Conservation (phyloP, 2,113 vertebrate species). For the Zootoca vivipara region DNA sequence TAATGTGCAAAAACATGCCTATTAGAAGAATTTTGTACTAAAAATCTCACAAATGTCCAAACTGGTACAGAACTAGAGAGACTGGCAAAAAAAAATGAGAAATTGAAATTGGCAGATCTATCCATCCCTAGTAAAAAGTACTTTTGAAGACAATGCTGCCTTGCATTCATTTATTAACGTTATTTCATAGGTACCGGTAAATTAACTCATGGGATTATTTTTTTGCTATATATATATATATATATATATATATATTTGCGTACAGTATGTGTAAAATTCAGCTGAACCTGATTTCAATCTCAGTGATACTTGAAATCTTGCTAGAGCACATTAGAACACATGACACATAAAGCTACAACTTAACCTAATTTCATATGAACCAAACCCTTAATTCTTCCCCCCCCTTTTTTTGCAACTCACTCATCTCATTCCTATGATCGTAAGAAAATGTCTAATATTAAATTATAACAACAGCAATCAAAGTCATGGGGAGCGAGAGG, state of each 20-base stretch:
- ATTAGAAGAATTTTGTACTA: too few species aligned
- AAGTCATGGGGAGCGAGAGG: slow-evolving; percentile 76
- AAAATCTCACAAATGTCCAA: neutral
- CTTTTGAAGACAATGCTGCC: neutral
- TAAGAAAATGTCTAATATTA: slow-evolving; percentile 70
- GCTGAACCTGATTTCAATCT: neutral
- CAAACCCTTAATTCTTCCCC: slow-evolving; percentile 51
- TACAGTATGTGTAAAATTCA: neutral
- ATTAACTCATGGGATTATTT: neutral
- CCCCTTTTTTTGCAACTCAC: slow-evolving; percentile 50
- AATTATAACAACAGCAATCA: slow-evolving; percentile 84
- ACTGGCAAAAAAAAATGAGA: too few species aligned
- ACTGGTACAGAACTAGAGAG: too few species aligned
- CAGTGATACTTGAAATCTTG: neutral
- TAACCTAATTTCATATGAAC: slow-evolving; percentile 47
- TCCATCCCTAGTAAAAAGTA: neutral
- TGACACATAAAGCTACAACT: neutral
- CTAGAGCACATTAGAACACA: neutral
- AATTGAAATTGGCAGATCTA: too few species aligned
- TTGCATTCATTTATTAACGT: neutral
- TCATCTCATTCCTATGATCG: slow-evolving; percentile 71
- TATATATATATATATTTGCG: too few species aligned
- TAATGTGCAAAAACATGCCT: too few species aligned
- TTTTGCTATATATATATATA: neutral
- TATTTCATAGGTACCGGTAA: neutral